Conservation (phyloP, 2,797 vertebrate genomes). For the Thamnophis elegans region DNA sequence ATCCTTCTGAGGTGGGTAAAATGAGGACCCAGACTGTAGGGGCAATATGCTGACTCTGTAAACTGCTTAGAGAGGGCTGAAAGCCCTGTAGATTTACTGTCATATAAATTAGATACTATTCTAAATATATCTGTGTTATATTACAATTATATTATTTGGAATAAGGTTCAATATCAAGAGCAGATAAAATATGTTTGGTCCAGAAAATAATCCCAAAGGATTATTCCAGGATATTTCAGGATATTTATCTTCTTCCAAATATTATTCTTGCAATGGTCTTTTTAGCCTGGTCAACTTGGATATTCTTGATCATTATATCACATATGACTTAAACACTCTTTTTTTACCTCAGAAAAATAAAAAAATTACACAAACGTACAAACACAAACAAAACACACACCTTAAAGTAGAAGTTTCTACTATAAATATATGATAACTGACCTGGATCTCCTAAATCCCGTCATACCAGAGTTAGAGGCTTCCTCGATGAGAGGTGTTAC, state of each 20-base stretch:
- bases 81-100: not conserved
- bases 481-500: slow-evolving; percentile 87
- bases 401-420: not conserved
- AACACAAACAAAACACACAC: not conserved
- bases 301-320: not conserved
- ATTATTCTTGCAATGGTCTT: not conserved
- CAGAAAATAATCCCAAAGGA: not conserved
- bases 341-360: not conserved
- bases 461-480: slow-evolving; percentile 74
- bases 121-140: not conserved
- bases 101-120: not conserved
- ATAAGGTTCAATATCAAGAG: not conserved
- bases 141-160: not conserved
- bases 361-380: not conserved
- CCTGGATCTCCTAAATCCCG: slow-evolving; percentile 82
- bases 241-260: not conserved
- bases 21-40: no score
- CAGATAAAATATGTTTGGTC: not conserved
- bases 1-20: no score
- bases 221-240: not conserved
- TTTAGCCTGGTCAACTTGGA: not conserved
- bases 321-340: not conserved
- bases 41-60: no score
- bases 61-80: no score
- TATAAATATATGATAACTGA: slow-evolving; percentile 56